Base-by-base conservation (phyloP, 2,888 invertebrate genomes). In the Tipula vernalis region DNA sequence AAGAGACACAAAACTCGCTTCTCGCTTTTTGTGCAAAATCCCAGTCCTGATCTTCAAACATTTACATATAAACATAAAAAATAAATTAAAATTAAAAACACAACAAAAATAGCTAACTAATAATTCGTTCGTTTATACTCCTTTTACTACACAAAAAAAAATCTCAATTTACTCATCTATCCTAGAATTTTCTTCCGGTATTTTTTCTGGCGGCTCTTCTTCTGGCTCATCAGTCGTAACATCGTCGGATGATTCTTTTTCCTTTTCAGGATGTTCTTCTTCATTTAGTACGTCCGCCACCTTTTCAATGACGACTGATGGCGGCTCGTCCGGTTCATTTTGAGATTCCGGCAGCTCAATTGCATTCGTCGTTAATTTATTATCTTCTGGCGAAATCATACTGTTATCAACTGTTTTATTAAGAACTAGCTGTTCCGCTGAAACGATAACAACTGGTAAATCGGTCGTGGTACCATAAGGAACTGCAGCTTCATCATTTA, bases 281-380 rank as follows among this genome's bases (percentile, higher is more conserved):
- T 28, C 71, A 12, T 28, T 71, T 10, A 28, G 71, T 57, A 15
- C 28, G 28, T 1, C 51, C 15, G 8, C 51, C 15, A 71, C 71
- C 3, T 12, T 71, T 28, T 71, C 71, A 71, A 71, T 12, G 1
- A 71, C 28, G 8, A 71, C 12, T 12, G 71, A 28, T 28, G 71
- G 71, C 10, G 71, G 71, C 71, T 71, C 28, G 28, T 71, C 71
- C 28, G 71, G 71, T 28, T 28, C 71, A 71, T 94, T 94, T 88
- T 86, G 86, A 90, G 92, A 93, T 88, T 93, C 91, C 0, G 96
- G 96, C 88, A 96, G 90, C 91, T 96, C 94, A 87, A 94, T 94
- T 86, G 96, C 95, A 88, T 96, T 92, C 42, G 94, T 93, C 88
- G 94, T 94, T 88, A 96, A 91, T 89, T 94, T 93, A 90, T 96